Conservation (phyloP, 2,113 vertebrate genomes). For the Sialia sialis region DNA sequence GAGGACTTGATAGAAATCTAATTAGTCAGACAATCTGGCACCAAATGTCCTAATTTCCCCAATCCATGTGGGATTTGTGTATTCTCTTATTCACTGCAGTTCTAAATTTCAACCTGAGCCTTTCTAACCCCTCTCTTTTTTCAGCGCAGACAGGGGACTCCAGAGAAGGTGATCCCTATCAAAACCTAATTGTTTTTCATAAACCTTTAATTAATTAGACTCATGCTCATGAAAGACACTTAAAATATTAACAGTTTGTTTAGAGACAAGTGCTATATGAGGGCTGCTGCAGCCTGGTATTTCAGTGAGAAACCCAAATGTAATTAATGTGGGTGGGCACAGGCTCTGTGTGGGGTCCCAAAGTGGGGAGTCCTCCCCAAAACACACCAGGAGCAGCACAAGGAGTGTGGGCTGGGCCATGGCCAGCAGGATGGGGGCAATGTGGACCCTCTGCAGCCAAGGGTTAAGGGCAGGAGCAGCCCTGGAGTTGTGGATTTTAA, state of each 20-base stretch:
- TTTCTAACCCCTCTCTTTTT: constrained; percentile 34
- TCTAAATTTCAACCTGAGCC: constrained; percentile 52
- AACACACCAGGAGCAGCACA: not conserved
- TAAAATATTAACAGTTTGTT: constrained; percentile 18
- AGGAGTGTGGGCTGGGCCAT: not conserved
- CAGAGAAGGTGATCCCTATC: not conserved
- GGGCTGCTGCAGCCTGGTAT: not conserved
- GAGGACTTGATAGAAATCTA: constrained; percentile 62
- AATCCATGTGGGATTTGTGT: constrained; percentile 43
- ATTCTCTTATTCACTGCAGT: constrained; percentile 54
- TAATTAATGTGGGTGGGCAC: constrained; percentile 3
- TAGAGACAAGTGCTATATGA: not conserved
- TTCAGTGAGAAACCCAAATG: not conserved
- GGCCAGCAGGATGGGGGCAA: not conserved
- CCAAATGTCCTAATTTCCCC: constrained; percentile 66
- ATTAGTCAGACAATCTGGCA: constrained; percentile 67
- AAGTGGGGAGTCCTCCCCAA: not conserved
- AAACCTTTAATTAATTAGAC: constrained; percentile 54
- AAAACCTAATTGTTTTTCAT: constrained; percentile 52
- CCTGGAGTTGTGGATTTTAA: not conserved
- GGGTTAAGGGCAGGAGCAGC: not conserved
- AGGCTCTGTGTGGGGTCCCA: not conserved
- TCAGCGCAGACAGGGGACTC: not conserved
- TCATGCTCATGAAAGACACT: constrained; percentile 7
- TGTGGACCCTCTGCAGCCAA: accelerated